phyloP scores from a whole-genome alignment of 2,888 invertebrate genomes.

The Sarcophaga variegata region DNA sequence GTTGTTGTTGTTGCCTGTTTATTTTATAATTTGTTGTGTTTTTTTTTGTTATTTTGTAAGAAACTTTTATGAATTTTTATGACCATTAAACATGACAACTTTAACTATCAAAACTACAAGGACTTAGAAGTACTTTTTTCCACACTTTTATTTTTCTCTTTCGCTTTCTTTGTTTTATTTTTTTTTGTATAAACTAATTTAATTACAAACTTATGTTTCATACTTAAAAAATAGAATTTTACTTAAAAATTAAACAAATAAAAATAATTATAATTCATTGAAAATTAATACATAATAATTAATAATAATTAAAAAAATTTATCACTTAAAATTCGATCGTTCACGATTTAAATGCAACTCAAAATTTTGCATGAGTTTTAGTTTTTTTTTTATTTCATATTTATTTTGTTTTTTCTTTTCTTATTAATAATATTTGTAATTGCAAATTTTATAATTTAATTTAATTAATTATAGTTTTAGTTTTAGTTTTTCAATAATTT shows the following conservation, averaged over 20 bases:
- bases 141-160: too few relatives aligned
- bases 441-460: background rate
- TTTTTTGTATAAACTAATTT: too few relatives aligned
- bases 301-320: slow-evolving; percentile 60
- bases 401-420: slow-evolving; percentile 10
- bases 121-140: background rate
- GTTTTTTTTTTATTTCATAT: slow-evolving; percentile 5
- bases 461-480: slow-evolving; percentile 8
- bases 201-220: too few relatives aligned
- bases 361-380: slow-evolving; percentile 12
- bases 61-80: too few relatives aligned
- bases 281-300: slow-evolving; percentile 50
- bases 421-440: slow-evolving; percentile 34
- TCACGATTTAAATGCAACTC: slow-evolving; percentile 58
- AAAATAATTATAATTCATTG: background rate
- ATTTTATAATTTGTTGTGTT: too few relatives aligned
- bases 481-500: background rate
- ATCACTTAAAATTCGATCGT: slow-evolving; percentile 68
- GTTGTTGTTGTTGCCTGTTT: too few relatives aligned
- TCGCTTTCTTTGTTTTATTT: too few relatives aligned
- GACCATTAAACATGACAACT: slow-evolving; percentile 41
- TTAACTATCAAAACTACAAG: slow-evolving; percentile 12
- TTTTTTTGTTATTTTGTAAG: too few relatives aligned
- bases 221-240: too few relatives aligned
- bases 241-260: background rate